Evolutionary conservation across 1,140 invertebrate species (phyloP), one percentile per base, ranked within the genome.

Genomic region (Drosophila nasuta): DNA sequence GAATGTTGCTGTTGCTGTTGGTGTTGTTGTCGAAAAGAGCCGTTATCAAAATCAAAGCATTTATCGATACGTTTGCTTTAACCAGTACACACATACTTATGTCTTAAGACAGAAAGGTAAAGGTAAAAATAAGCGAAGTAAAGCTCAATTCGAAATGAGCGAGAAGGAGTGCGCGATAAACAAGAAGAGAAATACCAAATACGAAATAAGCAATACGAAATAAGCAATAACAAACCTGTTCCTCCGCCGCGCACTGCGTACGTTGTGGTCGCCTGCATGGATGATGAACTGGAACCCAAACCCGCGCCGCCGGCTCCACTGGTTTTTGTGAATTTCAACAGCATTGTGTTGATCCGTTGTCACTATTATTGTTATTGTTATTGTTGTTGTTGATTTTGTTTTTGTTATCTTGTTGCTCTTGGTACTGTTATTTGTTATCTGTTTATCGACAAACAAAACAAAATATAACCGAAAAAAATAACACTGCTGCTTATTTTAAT

Each of bases 161-260:
- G 10, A 38, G 7, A 38, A 38, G 35, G 7, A 38, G 3, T 38
- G 10, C 33, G 38, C 60, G 59, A 58, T 59, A 59, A 48, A 6
- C 41, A 62, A 45, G 20, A 63, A 90, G 20, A 25, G 20, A 25
- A 25, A 25, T 25, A 25, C 20, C 20, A 25, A 25, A 10, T 38
- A 38, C 7, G 35, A 38, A 38, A 38, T 38, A 38, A 38, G 35
- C 35, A 38, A 10, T 38, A 38, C 33, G 38, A 67, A 67, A 58
- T 51, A 59, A 48, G 10, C 41, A 62, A 45, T 28, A 63, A 90
- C 85, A 79, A 88, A 88, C 85, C 85, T 88, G 85, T 88, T 88
- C 85, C 85, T 52, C 82, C 86, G 56, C 81, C 86, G 63, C 85
- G 85, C 38, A 71, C 78, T 48, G 75, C 86, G 41, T 85, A 89